Conservation (phyloP, 2,888 invertebrate genomes). For the Zootermopsis nevadensis region DNA sequence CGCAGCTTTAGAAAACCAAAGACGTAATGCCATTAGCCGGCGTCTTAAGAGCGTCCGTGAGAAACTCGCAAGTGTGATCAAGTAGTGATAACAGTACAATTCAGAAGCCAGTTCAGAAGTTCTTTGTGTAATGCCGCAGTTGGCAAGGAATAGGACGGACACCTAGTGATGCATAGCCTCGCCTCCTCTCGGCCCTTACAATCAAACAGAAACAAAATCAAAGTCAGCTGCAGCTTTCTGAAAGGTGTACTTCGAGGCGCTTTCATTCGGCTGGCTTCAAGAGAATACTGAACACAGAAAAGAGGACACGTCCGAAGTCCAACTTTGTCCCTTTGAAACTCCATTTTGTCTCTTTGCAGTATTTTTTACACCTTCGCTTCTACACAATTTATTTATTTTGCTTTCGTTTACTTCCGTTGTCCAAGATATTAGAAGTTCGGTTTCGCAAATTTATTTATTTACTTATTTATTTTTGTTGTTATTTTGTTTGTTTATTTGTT, state of each 20-base stretch:
- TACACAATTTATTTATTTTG: background rate
- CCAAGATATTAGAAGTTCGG: too few species aligned
- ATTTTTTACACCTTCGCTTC: background rate
- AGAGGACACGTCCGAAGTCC: slow-evolving; percentile 1
- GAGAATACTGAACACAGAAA: background rate
- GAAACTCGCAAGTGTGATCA: background rate
- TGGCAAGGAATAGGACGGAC: background rate
- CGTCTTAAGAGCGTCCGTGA: too few species aligned
- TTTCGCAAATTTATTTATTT: too few species aligned
- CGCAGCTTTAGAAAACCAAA: too few species aligned
- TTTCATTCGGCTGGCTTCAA: background rate
- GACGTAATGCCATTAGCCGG: too few species aligned
- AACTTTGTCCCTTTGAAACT: slow-evolving; percentile 1
- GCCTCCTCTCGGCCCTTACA: background rate
- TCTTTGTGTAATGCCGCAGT: background rate
- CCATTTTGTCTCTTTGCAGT: background rate
- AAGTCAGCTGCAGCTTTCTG: background rate
- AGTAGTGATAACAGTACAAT: background rate
- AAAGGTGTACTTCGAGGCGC: background rate
- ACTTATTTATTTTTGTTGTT: too few species aligned
- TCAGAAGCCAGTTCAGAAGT: background rate
- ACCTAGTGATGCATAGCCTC: background rate
- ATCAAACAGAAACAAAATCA: background rate
- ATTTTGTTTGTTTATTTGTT: too few species aligned
- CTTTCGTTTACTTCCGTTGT: too few species aligned